Conservation (phyloP, 2,797 vertebrate genomes). For the Leuciscus waleckii region DNA sequence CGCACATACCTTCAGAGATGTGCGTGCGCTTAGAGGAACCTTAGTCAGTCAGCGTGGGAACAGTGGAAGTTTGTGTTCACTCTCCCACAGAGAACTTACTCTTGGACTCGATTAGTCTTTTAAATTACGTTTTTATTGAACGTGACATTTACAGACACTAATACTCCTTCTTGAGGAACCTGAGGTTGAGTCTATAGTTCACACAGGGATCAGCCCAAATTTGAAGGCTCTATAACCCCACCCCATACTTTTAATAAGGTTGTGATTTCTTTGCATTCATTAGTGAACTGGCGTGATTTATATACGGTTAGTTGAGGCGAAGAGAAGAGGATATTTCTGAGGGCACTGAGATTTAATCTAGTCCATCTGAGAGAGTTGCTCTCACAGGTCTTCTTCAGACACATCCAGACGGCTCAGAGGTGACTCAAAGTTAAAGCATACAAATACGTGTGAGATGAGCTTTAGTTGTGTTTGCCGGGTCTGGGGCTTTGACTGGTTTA, state of each 20-base stretch:
- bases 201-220: not conserved
- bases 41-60: constrained; percentile 30
- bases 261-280: constrained; percentile 10
- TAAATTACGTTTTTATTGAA: not conserved
- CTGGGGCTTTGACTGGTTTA: no score
- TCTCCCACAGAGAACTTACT: constrained; percentile 34
- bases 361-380: no score
- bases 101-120: not conserved
- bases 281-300: not conserved
- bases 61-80: constrained; percentile 33
- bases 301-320: not conserved
- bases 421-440: no score
- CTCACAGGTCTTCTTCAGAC: no score
- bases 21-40: constrained; percentile 6
- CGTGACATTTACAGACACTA: not conserved
- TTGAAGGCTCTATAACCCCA: not conserved
- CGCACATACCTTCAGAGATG: constrained; percentile 33
- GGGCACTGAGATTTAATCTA: no score
- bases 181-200: not conserved
- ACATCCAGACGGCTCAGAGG: no score
- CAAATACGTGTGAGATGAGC: no score
- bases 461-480: no score
- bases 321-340: not conserved
- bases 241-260: constrained; percentile 2
- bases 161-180: not conserved